Evolutionary conservation across 2,113 vertebrate species (phyloP).

Genomic region (Bungarus multicinctus): DNA sequence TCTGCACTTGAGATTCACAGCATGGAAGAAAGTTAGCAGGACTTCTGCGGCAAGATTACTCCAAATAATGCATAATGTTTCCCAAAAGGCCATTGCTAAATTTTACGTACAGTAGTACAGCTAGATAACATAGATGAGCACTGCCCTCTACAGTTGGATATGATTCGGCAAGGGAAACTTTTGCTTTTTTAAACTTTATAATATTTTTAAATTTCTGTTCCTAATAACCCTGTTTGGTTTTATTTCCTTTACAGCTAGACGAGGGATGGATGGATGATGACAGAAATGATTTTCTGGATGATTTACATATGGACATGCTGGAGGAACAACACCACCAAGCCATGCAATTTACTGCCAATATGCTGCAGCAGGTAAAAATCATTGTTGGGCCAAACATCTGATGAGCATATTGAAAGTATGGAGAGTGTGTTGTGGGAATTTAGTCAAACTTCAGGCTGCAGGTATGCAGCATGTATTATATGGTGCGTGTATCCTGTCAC

Average conservation of each 20-base stretch:
- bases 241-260: constrained; percentile 79
- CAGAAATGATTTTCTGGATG: constrained; percentile 97
- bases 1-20: not conserved
- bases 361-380: constrained; percentile 87
- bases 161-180: not conserved
- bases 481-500: not conserved
- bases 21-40: not conserved
- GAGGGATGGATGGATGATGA: constrained; percentile 98
- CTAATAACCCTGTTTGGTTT: constrained; percentile 30
- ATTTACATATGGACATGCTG: constrained; percentile 98
- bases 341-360: constrained; percentile 96
- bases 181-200: not conserved
- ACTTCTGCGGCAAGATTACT: not conserved
- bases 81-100: not conserved
- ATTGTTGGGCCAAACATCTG: constrained; percentile 7
- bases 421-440: not conserved
- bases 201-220: not conserved
- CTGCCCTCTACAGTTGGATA: not conserved
- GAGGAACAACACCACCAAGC: constrained; percentile 98
- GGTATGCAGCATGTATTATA: not conserved
- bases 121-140: not conserved
- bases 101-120: not conserved
- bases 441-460: not conserved
- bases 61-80: not conserved
- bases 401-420: not conserved